Percentiles rank a stretch among this genome's conserved stretches.
Evolutionary conservation across 2,888 invertebrate genomes (phyloP).

Genomic region (Stegana nigrithorax): DNA sequence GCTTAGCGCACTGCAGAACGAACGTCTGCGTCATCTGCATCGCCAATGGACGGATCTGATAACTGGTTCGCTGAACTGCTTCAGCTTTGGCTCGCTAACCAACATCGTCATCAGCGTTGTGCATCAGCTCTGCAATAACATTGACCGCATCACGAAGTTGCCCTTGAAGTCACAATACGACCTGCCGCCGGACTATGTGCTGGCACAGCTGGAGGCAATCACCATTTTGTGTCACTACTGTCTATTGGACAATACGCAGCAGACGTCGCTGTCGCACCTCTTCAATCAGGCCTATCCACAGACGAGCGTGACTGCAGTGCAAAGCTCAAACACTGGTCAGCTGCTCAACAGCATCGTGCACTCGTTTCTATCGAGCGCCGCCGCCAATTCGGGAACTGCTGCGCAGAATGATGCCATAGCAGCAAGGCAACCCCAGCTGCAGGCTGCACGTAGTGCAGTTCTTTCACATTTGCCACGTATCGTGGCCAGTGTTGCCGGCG

Average conservation of each 20-base stretch:
- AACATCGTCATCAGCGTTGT: constrained; percentile 82
- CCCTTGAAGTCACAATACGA: constrained; percentile 59
- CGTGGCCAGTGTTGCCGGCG: constrained; percentile 80
- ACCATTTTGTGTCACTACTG: constrained; percentile 85
- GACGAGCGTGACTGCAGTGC: constrained; percentile 70
- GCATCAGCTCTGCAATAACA: constrained; percentile 78
- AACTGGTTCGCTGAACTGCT: constrained; percentile 83
- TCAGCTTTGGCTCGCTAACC: constrained; percentile 78
- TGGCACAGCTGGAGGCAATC: constrained; percentile 81
- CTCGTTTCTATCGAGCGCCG: constrained; percentile 76
- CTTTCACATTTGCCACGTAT: constrained; percentile 84
- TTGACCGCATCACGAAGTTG: constrained; percentile 74
- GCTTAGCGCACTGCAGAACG: constrained; percentile 79
- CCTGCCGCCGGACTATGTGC: constrained; percentile 80
- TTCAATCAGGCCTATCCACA: constrained; percentile 72
- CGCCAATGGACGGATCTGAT: constrained; percentile 86
- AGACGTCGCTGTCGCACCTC: constrained; percentile 71
- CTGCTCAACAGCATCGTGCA: constrained; percentile 84
- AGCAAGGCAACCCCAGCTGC: constrained; percentile 63
- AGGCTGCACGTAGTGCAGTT: constrained; percentile 78
- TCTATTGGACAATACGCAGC: constrained; percentile 74
- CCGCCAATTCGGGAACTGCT: too few relatives aligned
- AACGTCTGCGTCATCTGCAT: constrained; percentile 79
- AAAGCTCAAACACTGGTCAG: constrained; percentile 76
- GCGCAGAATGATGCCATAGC: constrained; percentile 54